phyloP scores from a whole-genome alignment of 2,797 vertebrate species.

The Florisuga fusca region DNA sequence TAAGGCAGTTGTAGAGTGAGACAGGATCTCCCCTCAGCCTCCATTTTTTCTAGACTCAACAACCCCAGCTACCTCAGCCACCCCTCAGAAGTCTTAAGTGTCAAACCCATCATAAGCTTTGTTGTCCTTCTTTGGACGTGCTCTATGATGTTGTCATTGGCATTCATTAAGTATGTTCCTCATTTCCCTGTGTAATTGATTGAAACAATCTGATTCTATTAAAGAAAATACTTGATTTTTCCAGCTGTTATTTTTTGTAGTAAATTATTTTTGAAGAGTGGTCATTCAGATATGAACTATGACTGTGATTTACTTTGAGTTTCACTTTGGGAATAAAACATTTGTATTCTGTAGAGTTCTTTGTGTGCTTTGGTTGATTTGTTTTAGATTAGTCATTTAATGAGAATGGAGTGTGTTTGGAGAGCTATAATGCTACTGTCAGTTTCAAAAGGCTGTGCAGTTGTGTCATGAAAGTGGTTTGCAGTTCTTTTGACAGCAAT shows the following conservation, averaged over 20 bases:
- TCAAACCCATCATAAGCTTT: no score
- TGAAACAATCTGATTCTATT: background rate
- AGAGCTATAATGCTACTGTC: conserved; percentile 73
- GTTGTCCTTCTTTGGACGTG: no score
- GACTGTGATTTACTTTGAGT: conserved; percentile 56
- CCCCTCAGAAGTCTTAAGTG: no score
- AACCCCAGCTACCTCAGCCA: no score
- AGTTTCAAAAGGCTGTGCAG: conserved; percentile 75
- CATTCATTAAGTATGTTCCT: background rate
- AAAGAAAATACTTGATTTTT: background rate
- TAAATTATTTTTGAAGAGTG: background rate
- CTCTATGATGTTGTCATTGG: background rate
- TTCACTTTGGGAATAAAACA: conserved; percentile 32
- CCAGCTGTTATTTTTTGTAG: background rate
- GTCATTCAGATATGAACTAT: conserved; percentile 34
- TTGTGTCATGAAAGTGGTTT: conserved; percentile 64
- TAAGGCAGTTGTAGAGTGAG: no score
- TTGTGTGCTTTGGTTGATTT: conserved; percentile 79
- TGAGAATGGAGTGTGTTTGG: conserved; percentile 83
- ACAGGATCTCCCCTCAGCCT: no score
- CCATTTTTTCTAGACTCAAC: no score
- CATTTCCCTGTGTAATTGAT: background rate
- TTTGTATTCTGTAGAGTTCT: conserved; percentile 72
- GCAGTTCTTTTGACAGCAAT: conserved; percentile 59
- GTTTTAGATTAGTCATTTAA: conserved; percentile 86